These are phyloP conservation scores for Sabatieria punctata DNA, from an alignment of 2,888 invertebrate species.

Conservation along the genomic window DNA sequence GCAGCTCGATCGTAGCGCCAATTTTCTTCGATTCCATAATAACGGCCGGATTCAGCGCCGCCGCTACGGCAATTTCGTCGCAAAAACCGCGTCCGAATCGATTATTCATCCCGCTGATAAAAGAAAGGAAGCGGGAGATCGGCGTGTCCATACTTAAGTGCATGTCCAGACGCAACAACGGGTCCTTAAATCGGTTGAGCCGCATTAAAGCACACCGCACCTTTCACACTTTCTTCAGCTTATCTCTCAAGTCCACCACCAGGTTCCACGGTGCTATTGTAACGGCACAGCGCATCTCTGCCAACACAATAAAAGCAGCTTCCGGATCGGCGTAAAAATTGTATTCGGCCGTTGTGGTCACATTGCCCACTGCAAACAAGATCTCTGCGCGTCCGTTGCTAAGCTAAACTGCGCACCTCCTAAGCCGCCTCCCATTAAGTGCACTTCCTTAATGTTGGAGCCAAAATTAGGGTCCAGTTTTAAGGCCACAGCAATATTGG, in stretches of 20 bases:
- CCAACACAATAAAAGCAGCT: slow-evolving; percentile 49
- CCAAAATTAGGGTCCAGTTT: slow-evolving; percentile 33
- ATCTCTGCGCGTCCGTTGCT: too few relatives aligned
- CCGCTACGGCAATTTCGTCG: slow-evolving; percentile 22
- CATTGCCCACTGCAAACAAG: too few relatives aligned
- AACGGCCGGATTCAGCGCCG: slow-evolving; percentile 13
- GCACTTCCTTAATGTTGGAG: background rate
- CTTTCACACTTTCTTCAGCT: too few relatives aligned
- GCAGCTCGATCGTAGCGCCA: background rate
- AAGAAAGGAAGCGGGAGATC: background rate
- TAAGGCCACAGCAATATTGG: slow-evolving; percentile 36
- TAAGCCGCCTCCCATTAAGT: slow-evolving; percentile 8
- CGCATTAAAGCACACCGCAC: too few relatives aligned
- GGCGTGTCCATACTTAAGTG: background rate
- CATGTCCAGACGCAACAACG: too few relatives aligned
- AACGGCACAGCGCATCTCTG: slow-evolving; percentile 41
- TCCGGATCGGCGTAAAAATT: slow-evolving; percentile 58
- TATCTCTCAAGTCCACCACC: too few relatives aligned
- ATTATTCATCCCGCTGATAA: background rate
- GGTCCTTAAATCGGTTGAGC: too few relatives aligned
- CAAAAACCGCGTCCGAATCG: background rate
- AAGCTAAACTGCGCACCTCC: too few relatives aligned
- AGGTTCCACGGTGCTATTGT: slow-evolving; percentile 49
- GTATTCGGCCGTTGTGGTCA: slow-evolving; percentile 45
- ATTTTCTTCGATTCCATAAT: background rate